Evolutionary conservation across 1,140 invertebrate genomes (phyloP).

Genomic region (Centruroides vittatus): DNA sequence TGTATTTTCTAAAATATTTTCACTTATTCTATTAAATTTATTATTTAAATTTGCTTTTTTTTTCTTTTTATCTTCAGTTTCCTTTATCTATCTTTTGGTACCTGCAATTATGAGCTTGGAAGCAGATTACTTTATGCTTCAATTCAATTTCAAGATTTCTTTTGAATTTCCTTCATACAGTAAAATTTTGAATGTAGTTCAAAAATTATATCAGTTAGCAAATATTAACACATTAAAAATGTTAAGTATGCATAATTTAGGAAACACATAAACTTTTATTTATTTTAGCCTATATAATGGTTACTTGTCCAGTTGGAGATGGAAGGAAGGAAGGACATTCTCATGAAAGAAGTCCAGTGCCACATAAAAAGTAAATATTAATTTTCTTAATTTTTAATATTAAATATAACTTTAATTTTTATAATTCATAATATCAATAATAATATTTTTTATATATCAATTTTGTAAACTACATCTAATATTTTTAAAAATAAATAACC

Average conservation of each 20-base stretch:
- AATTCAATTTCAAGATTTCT: no score
- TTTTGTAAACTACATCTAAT: background rate
- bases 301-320: constrained; percentile 85
- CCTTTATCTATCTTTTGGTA: no score
- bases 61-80: no score
- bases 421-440: background rate
- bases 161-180: no score
- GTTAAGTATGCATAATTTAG: background rate
- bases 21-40: no score
- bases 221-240: no score
- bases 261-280: background rate
- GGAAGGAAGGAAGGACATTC: constrained; percentile 68
- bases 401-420: background rate
- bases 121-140: no score
- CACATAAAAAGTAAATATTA: constrained; percentile 75
- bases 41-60: no score
- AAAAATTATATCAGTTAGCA: no score
- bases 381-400: constrained; percentile 4
- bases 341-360: constrained; percentile 75
- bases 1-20: no score
- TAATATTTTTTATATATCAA: background rate
- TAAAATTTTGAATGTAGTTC: no score
- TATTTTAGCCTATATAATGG: constrained; percentile 83
- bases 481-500: background rate
- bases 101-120: no score